These are phyloP conservation scores for Harpalus rufipes DNA, from an alignment of 2,888 invertebrate genomes.

Conservation along the genomic window DNA sequence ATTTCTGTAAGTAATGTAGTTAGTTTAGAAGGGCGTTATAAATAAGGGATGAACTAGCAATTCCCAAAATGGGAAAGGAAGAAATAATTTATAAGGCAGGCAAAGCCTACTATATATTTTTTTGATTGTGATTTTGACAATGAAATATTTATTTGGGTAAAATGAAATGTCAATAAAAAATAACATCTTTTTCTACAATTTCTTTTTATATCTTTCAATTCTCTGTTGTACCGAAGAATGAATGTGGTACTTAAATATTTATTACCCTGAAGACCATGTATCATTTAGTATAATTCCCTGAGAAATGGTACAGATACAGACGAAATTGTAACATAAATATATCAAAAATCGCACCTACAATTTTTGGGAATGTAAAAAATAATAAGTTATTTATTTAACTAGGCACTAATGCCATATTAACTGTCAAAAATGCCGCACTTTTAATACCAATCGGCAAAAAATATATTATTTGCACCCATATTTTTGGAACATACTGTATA, in stretches of 20 bases:
- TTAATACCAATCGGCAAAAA: too few relatives aligned
- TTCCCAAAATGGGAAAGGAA: neutral
- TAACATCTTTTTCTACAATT: neutral
- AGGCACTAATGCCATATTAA: too few relatives aligned
- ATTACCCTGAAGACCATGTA: neutral
- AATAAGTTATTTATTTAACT: too few relatives aligned
- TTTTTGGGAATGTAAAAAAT: too few relatives aligned
- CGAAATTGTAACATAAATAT: too few relatives aligned
- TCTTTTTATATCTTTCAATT: slow-evolving; percentile 4
- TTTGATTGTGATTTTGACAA: neutral
- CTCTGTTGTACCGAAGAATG: neutral
- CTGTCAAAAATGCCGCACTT: too few relatives aligned
- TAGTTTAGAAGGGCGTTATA: neutral
- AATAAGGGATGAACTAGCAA: slow-evolving; percentile 1
- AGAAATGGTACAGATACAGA: neutral
- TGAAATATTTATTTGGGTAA: too few relatives aligned
- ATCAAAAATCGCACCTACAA: too few relatives aligned
- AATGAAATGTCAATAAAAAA: neutral
- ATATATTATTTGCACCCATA: too few relatives aligned
- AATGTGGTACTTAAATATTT: neutral
- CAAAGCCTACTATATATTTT: neutral
- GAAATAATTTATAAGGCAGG: neutral
- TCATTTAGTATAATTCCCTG: neutral
- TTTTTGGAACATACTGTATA: too few relatives aligned
- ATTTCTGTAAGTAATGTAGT: neutral